These are phyloP conservation scores for Clarias laeviceps DNA, from an alignment of 2,797 vertebrate species.

Conservation along the genomic window DNA sequence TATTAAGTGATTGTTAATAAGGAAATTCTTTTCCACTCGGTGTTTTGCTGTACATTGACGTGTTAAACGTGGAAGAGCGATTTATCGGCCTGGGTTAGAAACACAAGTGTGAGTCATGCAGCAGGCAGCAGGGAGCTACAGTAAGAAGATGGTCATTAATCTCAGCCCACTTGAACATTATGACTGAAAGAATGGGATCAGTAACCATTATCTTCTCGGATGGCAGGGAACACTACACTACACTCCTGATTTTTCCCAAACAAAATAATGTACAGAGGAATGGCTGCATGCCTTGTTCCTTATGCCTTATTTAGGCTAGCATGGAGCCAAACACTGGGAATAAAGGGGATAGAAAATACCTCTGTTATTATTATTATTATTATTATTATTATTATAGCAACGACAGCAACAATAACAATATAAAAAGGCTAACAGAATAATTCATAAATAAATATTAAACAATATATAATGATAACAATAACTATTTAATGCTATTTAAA, in stretches of 20 bases:
- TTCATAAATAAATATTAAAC: background rate
- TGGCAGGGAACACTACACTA: constrained; percentile 72
- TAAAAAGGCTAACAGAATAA: background rate
- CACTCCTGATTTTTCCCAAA: constrained; percentile 79
- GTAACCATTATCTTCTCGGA: constrained; percentile 84
- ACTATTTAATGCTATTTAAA: background rate
- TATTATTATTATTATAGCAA: background rate
- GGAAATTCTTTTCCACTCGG: too few species aligned
- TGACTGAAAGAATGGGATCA: constrained; percentile 84
- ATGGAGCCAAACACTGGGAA: background rate
- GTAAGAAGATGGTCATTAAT: constrained; percentile 82
- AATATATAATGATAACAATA: background rate
- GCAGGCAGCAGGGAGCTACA: constrained; percentile 45
- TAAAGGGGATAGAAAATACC: background rate
- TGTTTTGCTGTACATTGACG: background rate
- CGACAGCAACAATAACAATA: background rate
- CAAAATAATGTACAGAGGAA: constrained; percentile 60
- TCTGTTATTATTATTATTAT: background rate
- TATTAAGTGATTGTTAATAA: background rate
- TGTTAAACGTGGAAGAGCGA: constrained; percentile 30
- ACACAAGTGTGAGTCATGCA: constrained; percentile 24
- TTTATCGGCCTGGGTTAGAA: constrained; percentile 20
- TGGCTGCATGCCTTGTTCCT: background rate
- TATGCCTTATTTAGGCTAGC: background rate
- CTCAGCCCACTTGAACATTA: constrained; percentile 87